Conservation (phyloP, 2,797 vertebrate genomes). For the Furcifer pardalis region DNA sequence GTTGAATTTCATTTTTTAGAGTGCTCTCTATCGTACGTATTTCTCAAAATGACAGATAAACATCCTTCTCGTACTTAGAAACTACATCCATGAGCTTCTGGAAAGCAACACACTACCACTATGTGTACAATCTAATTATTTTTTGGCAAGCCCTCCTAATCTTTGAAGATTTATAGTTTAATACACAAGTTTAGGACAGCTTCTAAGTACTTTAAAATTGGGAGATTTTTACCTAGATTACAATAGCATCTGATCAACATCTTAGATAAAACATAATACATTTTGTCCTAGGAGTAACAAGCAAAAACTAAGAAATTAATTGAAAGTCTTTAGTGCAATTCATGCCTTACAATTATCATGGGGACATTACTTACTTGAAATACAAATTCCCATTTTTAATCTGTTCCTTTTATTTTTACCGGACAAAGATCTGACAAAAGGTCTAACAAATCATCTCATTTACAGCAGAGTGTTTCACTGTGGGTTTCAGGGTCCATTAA, state of each 20-base stretch:
- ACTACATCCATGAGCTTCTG: not conserved
- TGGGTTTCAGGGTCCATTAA: slow-evolving; percentile 50
- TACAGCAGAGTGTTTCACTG: not conserved
- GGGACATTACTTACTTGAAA: slow-evolving; percentile 58
- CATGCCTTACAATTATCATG: slow-evolving; percentile 55
- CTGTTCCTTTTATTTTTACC: slow-evolving; percentile 10
- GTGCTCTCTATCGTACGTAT: not conserved
- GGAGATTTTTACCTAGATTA: slow-evolving; percentile 44
- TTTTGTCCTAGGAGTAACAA: slow-evolving; percentile 50
- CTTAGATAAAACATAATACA: slow-evolving; percentile 58
- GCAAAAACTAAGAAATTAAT: slow-evolving; percentile 60
- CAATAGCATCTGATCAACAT: slow-evolving; percentile 46
- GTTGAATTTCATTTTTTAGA: not conserved
- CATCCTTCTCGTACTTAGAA: slow-evolving; percentile 24
- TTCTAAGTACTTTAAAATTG: slow-evolving; percentile 53
- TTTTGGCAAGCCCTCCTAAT: slow-evolving; percentile 4
- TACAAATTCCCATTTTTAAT: slow-evolving; percentile 51
- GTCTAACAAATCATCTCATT: slow-evolving; percentile 45
- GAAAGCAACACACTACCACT: slow-evolving; percentile 24
- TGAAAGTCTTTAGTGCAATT: slow-evolving; percentile 50
- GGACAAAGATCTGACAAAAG: slow-evolving; percentile 51
- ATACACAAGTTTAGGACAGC: slow-evolving; percentile 41
- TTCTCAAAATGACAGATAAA: slow-evolving; percentile 12
- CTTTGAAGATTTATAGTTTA: slow-evolving; percentile 44
- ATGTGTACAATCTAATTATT: slow-evolving; percentile 45